A percentile compares a stretch with the other conserved stretches of the same genome.
These are phyloP conservation scores for Trachymyrmex septentrionalis DNA, from an alignment of 1,140 invertebrate species.

Conservation along the genomic window DNA sequence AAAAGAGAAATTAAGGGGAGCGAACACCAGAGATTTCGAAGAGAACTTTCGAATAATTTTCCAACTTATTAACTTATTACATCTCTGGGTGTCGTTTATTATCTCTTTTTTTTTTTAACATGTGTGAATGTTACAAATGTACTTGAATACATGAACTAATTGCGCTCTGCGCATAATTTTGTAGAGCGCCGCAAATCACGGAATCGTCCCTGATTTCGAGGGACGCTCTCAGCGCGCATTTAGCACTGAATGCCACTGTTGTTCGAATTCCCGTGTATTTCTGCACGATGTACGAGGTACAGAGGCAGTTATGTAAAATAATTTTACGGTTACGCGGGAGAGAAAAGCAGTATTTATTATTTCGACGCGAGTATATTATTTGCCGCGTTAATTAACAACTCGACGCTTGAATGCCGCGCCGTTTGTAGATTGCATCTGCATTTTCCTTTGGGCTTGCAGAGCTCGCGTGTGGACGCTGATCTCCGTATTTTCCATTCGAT, in stretches of 20 bases:
- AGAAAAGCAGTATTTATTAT: not conserved
- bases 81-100: not conserved
- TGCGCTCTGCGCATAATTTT: not conserved
- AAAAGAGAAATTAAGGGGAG: not conserved
- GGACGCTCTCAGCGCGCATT: constrained; percentile 35
- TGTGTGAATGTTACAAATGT: not conserved
- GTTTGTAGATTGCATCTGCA: not conserved
- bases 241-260: constrained; percentile 55
- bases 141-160: not conserved
- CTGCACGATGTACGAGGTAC: constrained; percentile 6
- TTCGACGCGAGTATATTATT: not conserved
- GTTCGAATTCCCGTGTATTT: constrained; percentile 45
- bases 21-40: not conserved
- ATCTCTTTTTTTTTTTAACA: not conserved
- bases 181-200: not conserved
- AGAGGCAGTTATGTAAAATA: not conserved
- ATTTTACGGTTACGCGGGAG: not conserved
- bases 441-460: not conserved
- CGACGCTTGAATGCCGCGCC: not conserved
- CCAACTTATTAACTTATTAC: not conserved
- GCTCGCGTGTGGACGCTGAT: not conserved
- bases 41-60: not conserved
- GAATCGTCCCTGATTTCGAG: constrained; percentile 40
- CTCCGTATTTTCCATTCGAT: not conserved
- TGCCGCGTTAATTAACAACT: not conserved